These are phyloP conservation scores for Agraylea sexmaculata DNA, from an alignment of 1,140 invertebrate species.

Conservation along the genomic window DNA sequence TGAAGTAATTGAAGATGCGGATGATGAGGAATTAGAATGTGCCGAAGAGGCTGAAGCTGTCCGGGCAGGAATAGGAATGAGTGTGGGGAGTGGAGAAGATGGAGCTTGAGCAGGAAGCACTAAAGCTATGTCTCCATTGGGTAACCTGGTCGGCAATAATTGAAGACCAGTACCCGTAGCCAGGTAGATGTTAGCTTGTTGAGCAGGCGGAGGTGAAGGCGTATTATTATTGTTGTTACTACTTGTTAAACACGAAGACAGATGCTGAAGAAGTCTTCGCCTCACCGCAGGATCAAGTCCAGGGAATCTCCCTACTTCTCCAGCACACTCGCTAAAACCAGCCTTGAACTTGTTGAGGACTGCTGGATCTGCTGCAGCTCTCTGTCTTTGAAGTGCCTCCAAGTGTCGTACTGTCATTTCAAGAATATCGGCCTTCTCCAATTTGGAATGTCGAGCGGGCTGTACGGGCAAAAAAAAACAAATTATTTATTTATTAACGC, in stretches of 20 bases:
- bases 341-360: constrained; percentile 75
- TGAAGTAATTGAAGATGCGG: constrained; percentile 26
- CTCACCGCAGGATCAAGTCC: constrained; percentile 58
- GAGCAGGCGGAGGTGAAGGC: constrained; percentile 49
- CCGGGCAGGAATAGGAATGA: constrained; percentile 59
- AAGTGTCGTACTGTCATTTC: constrained; percentile 94
- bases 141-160: constrained; percentile 64
- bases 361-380: constrained; percentile 61
- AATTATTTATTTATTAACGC: too few relatives aligned
- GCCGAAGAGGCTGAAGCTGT: constrained; percentile 56
- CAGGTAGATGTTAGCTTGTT: constrained; percentile 36
- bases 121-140: constrained; percentile 68
- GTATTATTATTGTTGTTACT: constrained; percentile 32
- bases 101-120: constrained; percentile 49
- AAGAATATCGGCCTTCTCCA: constrained; percentile 94
- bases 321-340: constrained; percentile 78
- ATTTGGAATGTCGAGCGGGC: constrained; percentile 83
- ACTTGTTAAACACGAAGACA: constrained; percentile 52
- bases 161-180: constrained; percentile 52
- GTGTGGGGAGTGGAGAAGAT: constrained; percentile 45
- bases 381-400: constrained; percentile 67
- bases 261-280: constrained; percentile 57
- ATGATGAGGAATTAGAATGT: constrained; percentile 43
- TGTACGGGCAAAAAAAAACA: constrained; percentile 40
- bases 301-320: constrained; percentile 68